Percentiles rank a stretch among this genome's conserved stretches.
Evolutionary conservation across 2,113 vertebrate species (phyloP).

Genomic region (Microtus montanus): DNA sequence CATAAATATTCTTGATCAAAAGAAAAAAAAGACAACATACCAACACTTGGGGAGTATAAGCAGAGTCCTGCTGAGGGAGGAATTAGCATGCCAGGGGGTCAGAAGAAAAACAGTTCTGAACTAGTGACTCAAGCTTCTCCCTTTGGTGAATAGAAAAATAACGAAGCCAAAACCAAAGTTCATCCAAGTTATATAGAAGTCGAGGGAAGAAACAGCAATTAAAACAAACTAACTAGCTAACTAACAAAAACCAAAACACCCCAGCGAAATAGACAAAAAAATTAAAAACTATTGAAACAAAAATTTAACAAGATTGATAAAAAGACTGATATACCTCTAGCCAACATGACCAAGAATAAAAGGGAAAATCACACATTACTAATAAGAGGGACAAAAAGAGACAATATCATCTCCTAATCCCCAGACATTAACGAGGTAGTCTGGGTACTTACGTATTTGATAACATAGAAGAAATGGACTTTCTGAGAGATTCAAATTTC

Average conservation of each 20-base stretch:
- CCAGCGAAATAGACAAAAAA: constrained; percentile 17
- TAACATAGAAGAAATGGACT: not conserved
- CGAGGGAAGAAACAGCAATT: not conserved
- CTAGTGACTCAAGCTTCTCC: not conserved
- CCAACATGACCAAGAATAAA: not conserved
- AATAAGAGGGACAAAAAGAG: not conserved
- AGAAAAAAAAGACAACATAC: constrained; percentile 4
- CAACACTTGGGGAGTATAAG: not conserved
- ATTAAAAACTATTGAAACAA: not conserved
- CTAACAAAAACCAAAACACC: too few species aligned
- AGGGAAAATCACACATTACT: not conserved
- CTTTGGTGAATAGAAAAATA: not conserved
- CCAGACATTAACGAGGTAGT: not conserved
- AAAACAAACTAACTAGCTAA: too few species aligned
- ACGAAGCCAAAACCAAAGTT: not conserved
- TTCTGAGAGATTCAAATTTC: constrained; percentile 1
- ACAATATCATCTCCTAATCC: not conserved
- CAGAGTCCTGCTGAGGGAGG: not conserved
- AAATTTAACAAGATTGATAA: not conserved
- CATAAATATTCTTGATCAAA: not conserved
- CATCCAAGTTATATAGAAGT: not conserved
- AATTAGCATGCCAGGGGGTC: not conserved
- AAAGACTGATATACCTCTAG: not conserved
- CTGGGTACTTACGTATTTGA: not conserved
- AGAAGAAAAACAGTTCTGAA: not conserved